Evolutionary conservation across 2,888 invertebrate genomes (phyloP).

Genomic region (Orthosia gracilis): DNA sequence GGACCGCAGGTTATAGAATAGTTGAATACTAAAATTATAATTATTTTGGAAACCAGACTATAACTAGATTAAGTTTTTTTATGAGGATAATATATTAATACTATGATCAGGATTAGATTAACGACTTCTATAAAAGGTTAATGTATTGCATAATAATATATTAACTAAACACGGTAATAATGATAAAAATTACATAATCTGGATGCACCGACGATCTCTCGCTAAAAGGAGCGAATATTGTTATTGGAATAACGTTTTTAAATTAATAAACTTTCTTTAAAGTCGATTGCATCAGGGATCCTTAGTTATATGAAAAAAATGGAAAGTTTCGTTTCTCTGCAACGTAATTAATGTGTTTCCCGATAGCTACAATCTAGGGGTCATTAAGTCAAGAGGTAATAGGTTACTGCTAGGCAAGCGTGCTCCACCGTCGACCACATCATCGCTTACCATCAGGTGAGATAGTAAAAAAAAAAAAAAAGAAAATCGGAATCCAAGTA

Average conservation of each 20-base stretch:
- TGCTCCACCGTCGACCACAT: no score
- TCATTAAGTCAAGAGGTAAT: no score
- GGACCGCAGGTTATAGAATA: background rate
- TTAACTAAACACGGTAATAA: background rate
- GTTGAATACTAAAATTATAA: conserved; percentile 2
- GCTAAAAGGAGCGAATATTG: background rate
- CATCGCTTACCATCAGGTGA: no score
- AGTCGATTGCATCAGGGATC: background rate
- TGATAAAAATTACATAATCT: no score
- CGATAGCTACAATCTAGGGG: no score
- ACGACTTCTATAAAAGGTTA: background rate
- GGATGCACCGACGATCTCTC: background rate
- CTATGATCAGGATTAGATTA: background rate
- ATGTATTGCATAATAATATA: background rate
- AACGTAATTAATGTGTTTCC: no score
- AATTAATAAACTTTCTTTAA: background rate
- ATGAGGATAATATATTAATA: background rate
- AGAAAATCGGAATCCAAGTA: no score
- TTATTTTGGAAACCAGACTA: conserved; percentile 1
- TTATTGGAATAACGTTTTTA: background rate
- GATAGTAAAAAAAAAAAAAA: no score
- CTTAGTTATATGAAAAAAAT: no score
- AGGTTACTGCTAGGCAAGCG: no score
- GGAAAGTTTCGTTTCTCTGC: no score
- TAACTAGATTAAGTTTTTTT: background rate